Evolutionary conservation across 2,797 vertebrate species (phyloP), one percentile per base, ranked within the genome.

Genomic region (Ctenochaetus hawaiiensis): DNA sequence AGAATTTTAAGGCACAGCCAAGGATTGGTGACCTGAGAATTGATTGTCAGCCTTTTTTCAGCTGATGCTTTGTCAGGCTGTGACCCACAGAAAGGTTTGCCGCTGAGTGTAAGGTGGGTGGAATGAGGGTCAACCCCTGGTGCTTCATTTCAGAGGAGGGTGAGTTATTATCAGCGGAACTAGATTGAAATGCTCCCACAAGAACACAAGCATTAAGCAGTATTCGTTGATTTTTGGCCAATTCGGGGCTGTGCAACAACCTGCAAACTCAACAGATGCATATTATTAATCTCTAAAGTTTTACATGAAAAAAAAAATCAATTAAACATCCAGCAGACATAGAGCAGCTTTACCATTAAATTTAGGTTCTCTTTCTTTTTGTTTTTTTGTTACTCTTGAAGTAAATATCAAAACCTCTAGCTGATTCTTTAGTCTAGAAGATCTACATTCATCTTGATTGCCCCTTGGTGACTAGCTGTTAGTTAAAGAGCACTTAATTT

Each of bases 11-110:
- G 44, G 10, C 41, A 47, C 47, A 72, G 60, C 67, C 44, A 61
- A 69, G 11, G 20, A 67, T 45, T 43, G 39, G 5, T 69, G 58
- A 82, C 57, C 43, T 73, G 26, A 26, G 20, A 58, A 67, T 22
- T 67, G 58, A 26, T 14, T 37, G 44, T 73, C 60, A 66, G 56
- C 49, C 58, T 12, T 47, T 63, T 45, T 63, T 66, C 51, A 45
- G 23, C 51, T 67, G 41, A 75, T 61, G 23, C 52, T 51, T 61
- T 72, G 64, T 67, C 43, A 53, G 60, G 17, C 52, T 48, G 60
- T 45, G 60, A 81, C 70, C 63, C 72, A 61, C 64, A 16, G 14
- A 37, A 63, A 43, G 26, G 48, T 58, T 59, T 63, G 54, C 5
- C 0, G 4, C 17, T 1, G 16, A 43, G 8, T 20, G 53, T 48